Conservation (phyloP, 1,140 invertebrate species). For the Dufourea novaeangliae region DNA sequence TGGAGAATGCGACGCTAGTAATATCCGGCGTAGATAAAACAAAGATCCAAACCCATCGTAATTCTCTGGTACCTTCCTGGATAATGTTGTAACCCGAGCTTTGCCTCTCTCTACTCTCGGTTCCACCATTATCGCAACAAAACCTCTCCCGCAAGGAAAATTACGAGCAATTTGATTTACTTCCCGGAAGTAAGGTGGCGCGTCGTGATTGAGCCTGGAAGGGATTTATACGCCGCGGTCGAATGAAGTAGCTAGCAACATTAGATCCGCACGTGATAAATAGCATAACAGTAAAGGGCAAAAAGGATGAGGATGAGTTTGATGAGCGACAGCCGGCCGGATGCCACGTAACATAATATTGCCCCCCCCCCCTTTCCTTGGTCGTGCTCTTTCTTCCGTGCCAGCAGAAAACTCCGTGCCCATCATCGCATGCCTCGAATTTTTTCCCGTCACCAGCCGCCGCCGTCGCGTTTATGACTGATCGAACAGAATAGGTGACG, state of each 20-base stretch:
- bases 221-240: constrained; percentile 26
- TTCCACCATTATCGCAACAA: constrained; percentile 55
- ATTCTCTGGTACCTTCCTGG: constrained; percentile 56
- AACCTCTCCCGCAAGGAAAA: constrained; percentile 46
- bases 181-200: constrained; percentile 58
- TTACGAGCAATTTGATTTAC: constrained; percentile 66
- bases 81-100: constrained; percentile 61
- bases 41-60: constrained; percentile 61
- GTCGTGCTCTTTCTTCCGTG: constrained; percentile 35
- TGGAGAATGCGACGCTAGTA: constrained; percentile 52
- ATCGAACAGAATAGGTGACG: constrained; percentile 26
- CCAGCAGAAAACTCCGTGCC: constrained; percentile 51
- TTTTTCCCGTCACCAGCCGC: constrained; percentile 8
- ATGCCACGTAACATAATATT: constrained; percentile 54
- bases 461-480: constrained; percentile 29
- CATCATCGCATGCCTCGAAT: constrained; percentile 11
- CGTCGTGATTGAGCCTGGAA: constrained; percentile 56
- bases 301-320: constrained; percentile 59
- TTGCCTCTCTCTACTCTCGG: constrained; percentile 16
- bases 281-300: constrained; percentile 58
- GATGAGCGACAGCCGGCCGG: constrained; percentile 66
- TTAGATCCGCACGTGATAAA: constrained; percentile 66
- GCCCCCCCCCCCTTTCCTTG: too few relatives aligned
- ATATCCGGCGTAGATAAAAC: constrained; percentile 66
- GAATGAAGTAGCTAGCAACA: constrained; percentile 40